phyloP scores from a whole-genome alignment of 2,113 vertebrate species.

The Gallinago paraguaiae region DNA sequence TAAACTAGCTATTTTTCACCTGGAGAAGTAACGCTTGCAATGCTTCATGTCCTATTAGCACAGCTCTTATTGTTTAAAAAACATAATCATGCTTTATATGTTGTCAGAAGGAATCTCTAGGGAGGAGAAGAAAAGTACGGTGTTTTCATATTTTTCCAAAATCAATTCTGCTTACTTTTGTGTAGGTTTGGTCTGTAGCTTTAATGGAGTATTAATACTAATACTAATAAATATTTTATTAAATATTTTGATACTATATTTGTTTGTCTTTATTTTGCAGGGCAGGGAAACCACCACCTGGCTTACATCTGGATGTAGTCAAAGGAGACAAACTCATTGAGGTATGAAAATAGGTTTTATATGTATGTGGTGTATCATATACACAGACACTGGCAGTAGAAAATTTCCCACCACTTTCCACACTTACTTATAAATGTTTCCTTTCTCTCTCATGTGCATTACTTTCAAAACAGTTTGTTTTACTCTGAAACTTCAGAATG shows the following conservation, averaged over 20 bases:
- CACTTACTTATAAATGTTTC: neutral
- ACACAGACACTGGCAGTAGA: neutral
- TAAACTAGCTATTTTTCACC: neutral
- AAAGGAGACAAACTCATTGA: constrained; percentile 98
- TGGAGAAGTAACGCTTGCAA: neutral
- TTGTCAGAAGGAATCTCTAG: constrained; percentile 2
- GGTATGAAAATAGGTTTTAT: constrained; percentile 77
- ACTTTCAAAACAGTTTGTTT: neutral
- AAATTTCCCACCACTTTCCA: neutral
- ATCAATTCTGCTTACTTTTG: neutral
- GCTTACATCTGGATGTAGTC: constrained; percentile 96
- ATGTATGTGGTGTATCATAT: neutral
- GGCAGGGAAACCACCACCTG: constrained; percentile 96
- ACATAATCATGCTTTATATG: neutral
- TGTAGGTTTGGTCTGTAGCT: neutral
- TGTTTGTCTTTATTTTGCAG: constrained; percentile 76
- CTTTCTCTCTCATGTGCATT: neutral
- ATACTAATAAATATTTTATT: neutral
- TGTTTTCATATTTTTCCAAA: neutral
- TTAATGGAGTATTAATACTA: neutral
- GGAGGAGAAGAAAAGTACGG: accelerated
- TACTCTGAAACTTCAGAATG: neutral
- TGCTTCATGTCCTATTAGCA: neutral
- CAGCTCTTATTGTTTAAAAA: neutral
- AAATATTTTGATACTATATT: neutral